Evolutionary conservation across 1,140 invertebrate genomes (phyloP).

Genomic region (Trachymyrmex cornetzi): DNA sequence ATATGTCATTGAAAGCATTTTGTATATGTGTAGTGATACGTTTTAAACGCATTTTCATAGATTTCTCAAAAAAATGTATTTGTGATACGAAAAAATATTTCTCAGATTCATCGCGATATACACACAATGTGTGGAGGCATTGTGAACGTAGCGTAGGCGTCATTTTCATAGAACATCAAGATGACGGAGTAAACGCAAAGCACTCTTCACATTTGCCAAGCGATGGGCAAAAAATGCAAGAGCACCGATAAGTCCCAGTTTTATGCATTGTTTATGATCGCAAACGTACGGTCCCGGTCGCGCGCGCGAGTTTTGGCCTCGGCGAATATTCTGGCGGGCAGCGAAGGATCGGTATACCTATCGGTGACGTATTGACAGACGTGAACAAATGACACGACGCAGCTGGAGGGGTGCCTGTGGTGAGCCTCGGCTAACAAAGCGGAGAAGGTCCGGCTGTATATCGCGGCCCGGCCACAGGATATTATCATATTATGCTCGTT

Average conservation of each 20-base stretch:
- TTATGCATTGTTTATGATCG: constrained; percentile 17
- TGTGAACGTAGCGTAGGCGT: not conserved
- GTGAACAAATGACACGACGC: constrained; percentile 83
- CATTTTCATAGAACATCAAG: not conserved
- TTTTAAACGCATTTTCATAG: not conserved
- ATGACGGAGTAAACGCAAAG: not conserved
- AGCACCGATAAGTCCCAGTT: not conserved
- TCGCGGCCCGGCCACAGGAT: constrained; percentile 64
- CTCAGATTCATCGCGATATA: not conserved
- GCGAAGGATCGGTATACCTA: constrained; percentile 67
- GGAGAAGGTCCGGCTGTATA: constrained; percentile 60
- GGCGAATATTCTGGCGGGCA: constrained; percentile 30
- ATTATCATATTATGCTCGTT: constrained; percentile 87
- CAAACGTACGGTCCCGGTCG: not conserved
- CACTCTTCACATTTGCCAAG: not conserved
- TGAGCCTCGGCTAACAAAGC: constrained; percentile 72
- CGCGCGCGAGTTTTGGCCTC: constrained; percentile 60
- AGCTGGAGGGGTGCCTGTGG: constrained; percentile 76
- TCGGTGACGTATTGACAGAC: constrained; percentile 84
- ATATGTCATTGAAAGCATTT: not conserved
- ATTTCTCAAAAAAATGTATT: not conserved
- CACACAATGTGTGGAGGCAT: not conserved
- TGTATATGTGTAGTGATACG: not conserved
- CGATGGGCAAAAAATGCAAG: constrained; percentile 21
- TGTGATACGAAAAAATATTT: not conserved